Evolutionary conservation across 2,797 vertebrate species (phyloP).

Genomic region (Moxostoma hubbsi): DNA sequence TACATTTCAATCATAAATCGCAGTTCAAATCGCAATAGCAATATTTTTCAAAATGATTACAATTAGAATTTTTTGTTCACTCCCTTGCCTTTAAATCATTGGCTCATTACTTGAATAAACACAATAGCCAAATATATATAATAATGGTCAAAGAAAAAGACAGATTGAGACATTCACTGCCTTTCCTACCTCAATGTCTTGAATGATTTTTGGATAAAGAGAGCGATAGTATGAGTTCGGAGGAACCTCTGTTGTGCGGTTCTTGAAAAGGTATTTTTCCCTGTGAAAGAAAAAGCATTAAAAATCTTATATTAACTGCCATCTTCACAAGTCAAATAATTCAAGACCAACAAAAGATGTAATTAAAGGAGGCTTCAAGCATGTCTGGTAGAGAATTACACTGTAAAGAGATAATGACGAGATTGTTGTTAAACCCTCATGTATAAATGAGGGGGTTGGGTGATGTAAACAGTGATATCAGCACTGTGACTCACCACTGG

Average conservation of each 20-base stretch:
- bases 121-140: background rate
- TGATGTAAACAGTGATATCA: conserved; percentile 1
- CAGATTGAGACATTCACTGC: conserved; percentile 70
- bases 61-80: no score
- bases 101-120: background rate
- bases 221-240: conserved; percentile 98
- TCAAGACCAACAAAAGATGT: background rate
- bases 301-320: background rate
- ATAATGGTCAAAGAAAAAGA: background rate
- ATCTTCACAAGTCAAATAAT: background rate
- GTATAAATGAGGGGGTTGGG: conserved; percentile 20
- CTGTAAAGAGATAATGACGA: conserved; percentile 29
- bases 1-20: no score
- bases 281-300: conserved; percentile 74
- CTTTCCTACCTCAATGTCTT: conserved; percentile 95
- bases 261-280: conserved; percentile 99
- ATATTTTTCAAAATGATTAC: no score
- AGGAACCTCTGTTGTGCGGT: conserved; percentile 95
- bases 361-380: background rate
- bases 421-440: conserved; percentile 15
- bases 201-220: conserved; percentile 99
- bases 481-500: conserved; percentile 87
- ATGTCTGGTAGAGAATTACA: conserved; percentile 25
- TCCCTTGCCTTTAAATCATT: background rate
- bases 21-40: no score